phyloP scores from a whole-genome alignment of 2,888 invertebrate species.

The Eupithecia dodoneata region DNA sequence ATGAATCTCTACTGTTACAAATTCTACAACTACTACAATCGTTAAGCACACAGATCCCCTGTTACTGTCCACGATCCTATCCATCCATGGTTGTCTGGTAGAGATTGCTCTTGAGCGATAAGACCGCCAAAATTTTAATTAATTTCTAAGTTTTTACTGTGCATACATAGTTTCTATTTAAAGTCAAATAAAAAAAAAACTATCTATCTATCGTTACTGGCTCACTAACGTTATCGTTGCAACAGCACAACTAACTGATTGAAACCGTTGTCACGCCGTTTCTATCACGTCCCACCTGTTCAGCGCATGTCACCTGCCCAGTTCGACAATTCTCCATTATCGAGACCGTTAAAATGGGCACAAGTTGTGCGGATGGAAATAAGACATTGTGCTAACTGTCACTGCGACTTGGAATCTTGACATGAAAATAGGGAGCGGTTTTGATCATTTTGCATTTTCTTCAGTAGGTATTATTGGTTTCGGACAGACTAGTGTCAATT shows the following conservation, averaged over 20 bases:
- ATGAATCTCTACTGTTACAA: too few species aligned
- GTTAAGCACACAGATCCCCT: too few species aligned
- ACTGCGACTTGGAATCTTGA: constrained; percentile 20
- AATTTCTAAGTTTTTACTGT: too few species aligned
- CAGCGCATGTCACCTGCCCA: constrained; percentile 35
- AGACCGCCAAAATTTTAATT: too few species aligned
- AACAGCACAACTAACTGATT: not conserved
- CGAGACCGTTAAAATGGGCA: constrained; percentile 41
- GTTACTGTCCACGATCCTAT: too few species aligned
- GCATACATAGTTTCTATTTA: too few species aligned
- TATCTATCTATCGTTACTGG: not conserved
- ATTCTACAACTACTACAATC: too few species aligned
- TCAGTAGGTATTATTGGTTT: too few species aligned
- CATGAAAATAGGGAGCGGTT: constrained; percentile 1
- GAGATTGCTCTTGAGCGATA: too few species aligned
- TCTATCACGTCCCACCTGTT: constrained; percentile 14
- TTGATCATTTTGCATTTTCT: not conserved
- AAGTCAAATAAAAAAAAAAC: too few species aligned
- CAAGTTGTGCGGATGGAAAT: constrained; percentile 39
- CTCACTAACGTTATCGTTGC: not conserved
- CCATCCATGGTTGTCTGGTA: too few species aligned
- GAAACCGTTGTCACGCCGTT: constrained; percentile 18
- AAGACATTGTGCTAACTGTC: constrained; percentile 42
- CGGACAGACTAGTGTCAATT: too few species aligned
- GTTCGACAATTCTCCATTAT: constrained; percentile 41